Evolutionary conservation across 2,113 vertebrate genomes (phyloP).

Genomic region (Peromyscus californicus): DNA sequence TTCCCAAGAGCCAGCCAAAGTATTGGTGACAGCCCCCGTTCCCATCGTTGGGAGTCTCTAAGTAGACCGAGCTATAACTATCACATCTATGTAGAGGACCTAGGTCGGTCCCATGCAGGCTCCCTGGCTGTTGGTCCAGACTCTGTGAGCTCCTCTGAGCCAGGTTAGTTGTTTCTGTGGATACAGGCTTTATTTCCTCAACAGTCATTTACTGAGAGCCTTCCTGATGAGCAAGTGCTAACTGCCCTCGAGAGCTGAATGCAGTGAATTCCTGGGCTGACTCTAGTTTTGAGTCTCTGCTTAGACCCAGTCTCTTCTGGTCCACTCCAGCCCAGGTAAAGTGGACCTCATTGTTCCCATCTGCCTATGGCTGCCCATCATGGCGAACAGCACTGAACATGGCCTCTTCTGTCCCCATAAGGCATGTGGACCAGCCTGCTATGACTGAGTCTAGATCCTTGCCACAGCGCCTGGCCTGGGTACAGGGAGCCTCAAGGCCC

Average conservation of each 20-base stretch:
- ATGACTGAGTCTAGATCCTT: background rate
- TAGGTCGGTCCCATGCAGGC: background rate
- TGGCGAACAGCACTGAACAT: background rate
- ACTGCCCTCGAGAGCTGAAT: background rate
- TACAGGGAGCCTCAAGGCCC: background rate
- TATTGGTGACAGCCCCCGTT: too few species aligned
- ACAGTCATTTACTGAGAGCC: background rate
- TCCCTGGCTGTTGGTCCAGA: background rate
- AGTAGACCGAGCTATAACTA: background rate
- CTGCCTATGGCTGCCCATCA: background rate
- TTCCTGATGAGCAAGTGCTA: background rate
- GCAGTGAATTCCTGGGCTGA: conserved; percentile 8
- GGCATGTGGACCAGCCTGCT: background rate
- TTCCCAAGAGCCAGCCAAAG: too few species aligned
- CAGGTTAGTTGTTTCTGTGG: background rate
- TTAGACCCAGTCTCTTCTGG: conserved; percentile 5
- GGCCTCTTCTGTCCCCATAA: background rate
- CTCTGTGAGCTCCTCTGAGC: background rate
- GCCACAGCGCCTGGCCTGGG: background rate
- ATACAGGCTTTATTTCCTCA: background rate
- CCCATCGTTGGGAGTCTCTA: background rate
- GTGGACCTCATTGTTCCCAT: background rate
- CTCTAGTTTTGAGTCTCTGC: conserved; percentile 5
- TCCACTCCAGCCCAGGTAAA: background rate
- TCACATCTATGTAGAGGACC: background rate